phyloP scores from a whole-genome alignment of 2,113 vertebrate genomes.

The Tetrao urogallus region DNA sequence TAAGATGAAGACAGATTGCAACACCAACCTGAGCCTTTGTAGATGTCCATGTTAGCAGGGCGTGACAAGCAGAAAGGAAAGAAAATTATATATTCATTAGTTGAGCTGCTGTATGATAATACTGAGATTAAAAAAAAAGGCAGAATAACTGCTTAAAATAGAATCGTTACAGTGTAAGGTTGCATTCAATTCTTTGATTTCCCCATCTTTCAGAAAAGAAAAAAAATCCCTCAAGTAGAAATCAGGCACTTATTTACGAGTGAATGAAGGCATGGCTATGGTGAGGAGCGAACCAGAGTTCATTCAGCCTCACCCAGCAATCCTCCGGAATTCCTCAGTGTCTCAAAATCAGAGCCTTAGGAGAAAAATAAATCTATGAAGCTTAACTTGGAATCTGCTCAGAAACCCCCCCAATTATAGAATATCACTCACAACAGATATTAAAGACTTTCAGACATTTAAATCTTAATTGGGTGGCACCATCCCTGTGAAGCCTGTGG shows the following conservation, averaged over 20 bases:
- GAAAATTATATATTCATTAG: conserved; percentile 95
- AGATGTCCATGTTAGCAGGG: conserved; percentile 96
- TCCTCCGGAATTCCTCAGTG: not conserved
- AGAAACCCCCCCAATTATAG: not conserved
- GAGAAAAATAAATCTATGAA: not conserved
- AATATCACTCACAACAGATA: not conserved
- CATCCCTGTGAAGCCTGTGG: not conserved
- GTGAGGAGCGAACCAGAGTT: conserved; percentile 11
- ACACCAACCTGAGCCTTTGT: conserved; percentile 98
- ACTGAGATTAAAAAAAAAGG: conserved; percentile 40
- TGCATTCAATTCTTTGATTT: conserved; percentile 30
- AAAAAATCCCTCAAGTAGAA: not conserved
- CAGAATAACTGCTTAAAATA: conserved; percentile 65
- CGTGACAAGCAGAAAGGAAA: conserved; percentile 90
- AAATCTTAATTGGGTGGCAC: not conserved
- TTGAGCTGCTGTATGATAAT: conserved; percentile 76
- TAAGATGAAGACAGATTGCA: conserved; percentile 85
- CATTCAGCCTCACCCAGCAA: conserved; percentile 10
- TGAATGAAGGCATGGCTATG: not conserved
- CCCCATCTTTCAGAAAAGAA: not conserved
- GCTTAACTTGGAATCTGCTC: not conserved
- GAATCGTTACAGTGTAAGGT: conserved; percentile 41
- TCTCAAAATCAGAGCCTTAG: not conserved
- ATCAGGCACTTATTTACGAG: conserved; percentile 7
- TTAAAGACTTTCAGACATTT: not conserved